phyloP scores from a whole-genome alignment of 2,888 invertebrate species.

The Dusona sp. region DNA sequence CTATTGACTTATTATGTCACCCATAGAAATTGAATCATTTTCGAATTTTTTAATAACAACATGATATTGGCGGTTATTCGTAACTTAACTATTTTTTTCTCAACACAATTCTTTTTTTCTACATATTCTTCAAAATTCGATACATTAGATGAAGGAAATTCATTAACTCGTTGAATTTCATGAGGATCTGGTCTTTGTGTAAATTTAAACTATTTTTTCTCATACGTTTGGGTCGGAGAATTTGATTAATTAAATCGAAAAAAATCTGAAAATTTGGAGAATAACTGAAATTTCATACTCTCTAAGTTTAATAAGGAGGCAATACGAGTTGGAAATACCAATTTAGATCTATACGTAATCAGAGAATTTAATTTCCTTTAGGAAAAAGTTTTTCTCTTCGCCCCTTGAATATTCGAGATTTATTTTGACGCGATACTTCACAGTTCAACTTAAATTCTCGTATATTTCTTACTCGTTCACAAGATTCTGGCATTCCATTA shows the following conservation, averaged over 20 bases:
- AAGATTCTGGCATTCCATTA: slow-evolving; percentile 3
- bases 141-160: neutral
- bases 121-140: too few relatives aligned
- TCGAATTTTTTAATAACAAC: too few relatives aligned
- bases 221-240: neutral
- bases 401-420: neutral
- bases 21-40: too few relatives aligned
- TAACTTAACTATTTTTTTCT: too few relatives aligned
- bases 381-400: neutral
- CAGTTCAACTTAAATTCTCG: neutral
- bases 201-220: neutral
- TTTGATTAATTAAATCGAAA: neutral
- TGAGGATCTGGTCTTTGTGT: neutral
- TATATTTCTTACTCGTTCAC: neutral
- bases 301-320: neutral
- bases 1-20: too few relatives aligned
- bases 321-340: neutral
- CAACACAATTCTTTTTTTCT: too few relatives aligned
- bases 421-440: neutral
- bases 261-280: neutral
- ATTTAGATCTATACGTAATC: neutral
- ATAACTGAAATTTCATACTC: neutral
- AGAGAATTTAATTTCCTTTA: neutral
- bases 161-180: neutral
- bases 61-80: too few relatives aligned